These are phyloP conservation scores for Oxygymnocypris stewartii DNA, from an alignment of 2,113 vertebrate genomes.

Conservation along the genomic window DNA sequence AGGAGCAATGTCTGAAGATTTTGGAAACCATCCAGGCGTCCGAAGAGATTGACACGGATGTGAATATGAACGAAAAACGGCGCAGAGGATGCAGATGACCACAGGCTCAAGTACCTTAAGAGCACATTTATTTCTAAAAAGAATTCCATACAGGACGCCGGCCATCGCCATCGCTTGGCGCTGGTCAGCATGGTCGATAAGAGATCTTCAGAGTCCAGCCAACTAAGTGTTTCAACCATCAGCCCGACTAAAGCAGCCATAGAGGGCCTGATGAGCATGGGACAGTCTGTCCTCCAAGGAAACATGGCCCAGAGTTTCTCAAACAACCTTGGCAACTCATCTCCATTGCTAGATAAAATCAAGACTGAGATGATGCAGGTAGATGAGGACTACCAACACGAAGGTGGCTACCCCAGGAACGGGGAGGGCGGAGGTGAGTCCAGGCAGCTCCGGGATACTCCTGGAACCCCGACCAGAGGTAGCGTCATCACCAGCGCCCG, in stretches of 20 bases:
- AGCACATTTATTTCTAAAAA: slow-evolving; percentile 87
- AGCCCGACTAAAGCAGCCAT: slow-evolving; percentile 84
- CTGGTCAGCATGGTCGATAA: slow-evolving; percentile 77
- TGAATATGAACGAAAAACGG: slow-evolving; percentile 73
- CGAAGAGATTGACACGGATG: slow-evolving; percentile 86
- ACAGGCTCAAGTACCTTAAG: slow-evolving; percentile 84
- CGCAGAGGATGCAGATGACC: slow-evolving; percentile 84
- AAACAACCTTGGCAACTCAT: slow-evolving; percentile 57
- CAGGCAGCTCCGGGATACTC: slow-evolving; percentile 83
- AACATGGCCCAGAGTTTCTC: slow-evolving; percentile 52
- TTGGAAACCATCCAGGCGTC: slow-evolving; percentile 98
- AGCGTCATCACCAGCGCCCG: slow-evolving; percentile 97
- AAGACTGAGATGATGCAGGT: slow-evolving; percentile 91
- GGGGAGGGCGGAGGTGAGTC: slow-evolving; percentile 77
- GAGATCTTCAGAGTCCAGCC: slow-evolving; percentile 77
- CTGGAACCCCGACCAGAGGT: slow-evolving; percentile 89
- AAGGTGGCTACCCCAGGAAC: slow-evolving; percentile 71
- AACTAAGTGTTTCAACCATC: slow-evolving; percentile 73
- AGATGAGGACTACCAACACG: slow-evolving; percentile 79
- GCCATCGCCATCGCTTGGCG: slow-evolving; percentile 79
- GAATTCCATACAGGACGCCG: slow-evolving; percentile 82
- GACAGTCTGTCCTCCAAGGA: slow-evolving; percentile 78
- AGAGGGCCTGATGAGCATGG: slow-evolving; percentile 84
- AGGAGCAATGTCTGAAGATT: slow-evolving; percentile 98
- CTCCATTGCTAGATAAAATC: slow-evolving; percentile 53